Base-by-base conservation (phyloP, 2,797 vertebrate species). In the Rachycentron canadum region DNA sequence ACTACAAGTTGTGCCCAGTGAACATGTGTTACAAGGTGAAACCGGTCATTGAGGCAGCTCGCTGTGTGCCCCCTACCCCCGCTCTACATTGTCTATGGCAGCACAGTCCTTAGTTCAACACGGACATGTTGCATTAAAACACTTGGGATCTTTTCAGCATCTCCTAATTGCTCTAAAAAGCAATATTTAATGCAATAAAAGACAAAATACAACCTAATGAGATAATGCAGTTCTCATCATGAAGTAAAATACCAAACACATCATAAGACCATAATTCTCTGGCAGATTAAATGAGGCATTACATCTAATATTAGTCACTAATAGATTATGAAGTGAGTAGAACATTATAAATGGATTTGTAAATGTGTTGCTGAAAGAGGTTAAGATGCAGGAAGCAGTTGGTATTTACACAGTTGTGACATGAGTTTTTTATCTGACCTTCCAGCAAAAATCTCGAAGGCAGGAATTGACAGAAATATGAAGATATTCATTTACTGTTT, bases 21-120 rank as follows among this genome's bases (percentile, higher is more conserved):
- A 86, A 82, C 84, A 82, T 84, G 84, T 84, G 89, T 73, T 82
- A 43, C 83, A 86, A 86, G 86, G 86, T 85, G 82, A 90, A 77
- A 62, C 9, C 60, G 59, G 76, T 72, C 79, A 62, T 14, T 61
- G 58, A 52, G 68, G 32, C 26, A 58, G 62, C 76, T 63, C 11
- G 49, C 57, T 53, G 57, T 30, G 8, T 49, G 45, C 43, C 72
- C 34, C 63, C 70, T 34, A 3, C 69, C 56, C 57, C 58, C 30
- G 9, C 32, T 53, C 52, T 55, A 43, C 34, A 43, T 69, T 52
- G 53, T 60, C 61, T 23, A 21, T 56, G 47, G 36, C 59, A 56
- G 25, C 36, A 23, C 45, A 50, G 28, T 38, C 52, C 55, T 30
- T 17, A 38, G 17, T 52, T 47, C 68, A 79, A 50, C 28, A 70